Conservation (phyloP, 2,113 vertebrate genomes). For the Chrysemys picta region DNA sequence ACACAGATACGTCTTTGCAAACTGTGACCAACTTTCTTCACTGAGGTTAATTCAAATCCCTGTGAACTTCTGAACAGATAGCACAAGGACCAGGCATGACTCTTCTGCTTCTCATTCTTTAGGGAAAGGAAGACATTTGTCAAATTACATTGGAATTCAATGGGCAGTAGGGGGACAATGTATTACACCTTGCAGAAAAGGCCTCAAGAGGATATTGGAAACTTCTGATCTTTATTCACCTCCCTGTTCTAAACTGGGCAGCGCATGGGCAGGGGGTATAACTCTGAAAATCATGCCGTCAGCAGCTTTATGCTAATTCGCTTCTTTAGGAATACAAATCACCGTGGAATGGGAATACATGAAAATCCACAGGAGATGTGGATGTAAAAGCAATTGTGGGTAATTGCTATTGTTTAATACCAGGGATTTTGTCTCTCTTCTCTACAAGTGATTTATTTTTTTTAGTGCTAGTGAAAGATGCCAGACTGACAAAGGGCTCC, state of each 20-base stretch:
- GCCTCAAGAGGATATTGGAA: neutral
- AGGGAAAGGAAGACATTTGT: neutral
- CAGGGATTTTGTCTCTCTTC: neutral
- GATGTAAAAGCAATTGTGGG: neutral
- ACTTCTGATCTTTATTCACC: neutral
- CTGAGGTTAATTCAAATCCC: neutral
- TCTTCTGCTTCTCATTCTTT: neutral
- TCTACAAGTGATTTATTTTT: neutral
- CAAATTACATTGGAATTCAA: slow-evolving; percentile 23
- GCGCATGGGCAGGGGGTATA: neutral
- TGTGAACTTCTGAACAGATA: neutral
- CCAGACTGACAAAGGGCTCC: neutral
- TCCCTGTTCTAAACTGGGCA: neutral
- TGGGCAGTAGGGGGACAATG: neutral
- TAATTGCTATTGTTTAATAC: neutral
- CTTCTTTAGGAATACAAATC: neutral
- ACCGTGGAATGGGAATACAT: neutral
- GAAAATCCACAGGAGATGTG: neutral
- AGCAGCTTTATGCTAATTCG: neutral
- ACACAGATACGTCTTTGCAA: neutral
- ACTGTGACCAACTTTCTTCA: neutral
- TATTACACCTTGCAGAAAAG: neutral
- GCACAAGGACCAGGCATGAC: neutral
- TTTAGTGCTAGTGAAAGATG: neutral
- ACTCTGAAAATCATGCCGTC: neutral